phyloP scores from a whole-genome alignment of 2,113 vertebrate genomes.

The Neoarius graeffei region DNA sequence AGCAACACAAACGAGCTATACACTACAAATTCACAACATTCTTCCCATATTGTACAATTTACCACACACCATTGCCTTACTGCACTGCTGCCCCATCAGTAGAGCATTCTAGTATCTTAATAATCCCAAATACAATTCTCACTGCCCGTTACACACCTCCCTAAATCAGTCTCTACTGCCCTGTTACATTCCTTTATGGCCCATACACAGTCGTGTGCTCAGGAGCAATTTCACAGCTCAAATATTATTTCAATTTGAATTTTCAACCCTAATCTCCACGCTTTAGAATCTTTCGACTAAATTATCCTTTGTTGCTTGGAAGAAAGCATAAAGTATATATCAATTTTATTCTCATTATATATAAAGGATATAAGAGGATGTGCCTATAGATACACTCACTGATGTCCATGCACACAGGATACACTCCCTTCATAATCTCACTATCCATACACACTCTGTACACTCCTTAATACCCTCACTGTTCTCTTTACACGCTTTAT shows the following conservation, averaged over 20 bases:
- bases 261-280: background rate
- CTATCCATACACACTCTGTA: background rate
- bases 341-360: background rate
- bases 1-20: constrained; percentile 27
- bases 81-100: background rate
- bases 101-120: constrained; percentile 9
- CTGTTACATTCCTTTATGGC: background rate
- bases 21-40: constrained; percentile 1
- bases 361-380: background rate
- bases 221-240: background rate
- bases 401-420: background rate
- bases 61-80: constrained; percentile 8
- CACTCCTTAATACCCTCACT: background rate
- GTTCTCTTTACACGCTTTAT: background rate
- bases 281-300: background rate
- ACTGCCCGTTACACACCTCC: background rate
- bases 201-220: background rate
- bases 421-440: background rate
- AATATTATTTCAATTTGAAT: background rate
- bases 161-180: background rate
- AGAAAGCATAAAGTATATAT: background rate
- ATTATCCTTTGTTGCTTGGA: background rate
- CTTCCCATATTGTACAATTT: constrained; percentile 8
- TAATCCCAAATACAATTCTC: background rate
- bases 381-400: background rate